Percentiles rank a stretch among this genome's conserved stretches.
phyloP scores from a whole-genome alignment of 2,113 vertebrate genomes.

The Chloropsis cyanopogon region DNA sequence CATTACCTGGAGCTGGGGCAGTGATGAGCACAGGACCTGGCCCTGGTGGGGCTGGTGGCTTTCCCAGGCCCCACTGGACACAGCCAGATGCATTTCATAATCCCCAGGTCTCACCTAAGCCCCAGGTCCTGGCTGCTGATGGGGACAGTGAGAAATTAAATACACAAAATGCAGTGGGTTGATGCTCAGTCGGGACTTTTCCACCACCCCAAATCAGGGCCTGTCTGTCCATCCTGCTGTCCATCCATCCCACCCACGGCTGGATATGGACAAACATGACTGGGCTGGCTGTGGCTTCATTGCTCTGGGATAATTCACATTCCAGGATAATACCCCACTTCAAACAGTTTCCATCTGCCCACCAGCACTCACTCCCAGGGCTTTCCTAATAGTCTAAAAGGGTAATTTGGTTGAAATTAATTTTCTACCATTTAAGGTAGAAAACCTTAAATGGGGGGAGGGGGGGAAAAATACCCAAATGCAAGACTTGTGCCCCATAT shows the following conservation, averaged over 20 bases:
- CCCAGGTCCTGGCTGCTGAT: rapidly evolving
- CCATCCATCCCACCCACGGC: neutral
- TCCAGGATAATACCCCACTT: neutral
- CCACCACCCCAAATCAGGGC: rapidly evolving
- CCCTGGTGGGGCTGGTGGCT: neutral
- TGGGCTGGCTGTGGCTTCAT: neutral
- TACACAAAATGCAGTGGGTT: rapidly evolving
- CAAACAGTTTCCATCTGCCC: neutral
- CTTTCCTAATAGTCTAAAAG: neutral
- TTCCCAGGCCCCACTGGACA: rapidly evolving
- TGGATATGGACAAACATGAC: neutral
- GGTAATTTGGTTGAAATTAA: neutral
- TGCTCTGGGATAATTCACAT: neutral
- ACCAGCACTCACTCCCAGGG: rapidly evolving
- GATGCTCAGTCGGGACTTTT: neutral
- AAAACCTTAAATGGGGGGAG: rapidly evolving
- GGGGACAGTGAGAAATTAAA: neutral
- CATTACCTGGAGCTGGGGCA: neutral
- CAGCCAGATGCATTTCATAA: neutral
- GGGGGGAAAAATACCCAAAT: rapidly evolving
- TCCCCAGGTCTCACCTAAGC: neutral
- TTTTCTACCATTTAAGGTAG: too few species aligned
- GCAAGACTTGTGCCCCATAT: neutral
- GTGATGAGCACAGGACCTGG: rapidly evolving
- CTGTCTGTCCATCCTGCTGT: neutral